Evolutionary conservation across 2,888 invertebrate species (phyloP), one percentile per base, ranked within the genome.

Genomic region (Cosmia pyralina): DNA sequence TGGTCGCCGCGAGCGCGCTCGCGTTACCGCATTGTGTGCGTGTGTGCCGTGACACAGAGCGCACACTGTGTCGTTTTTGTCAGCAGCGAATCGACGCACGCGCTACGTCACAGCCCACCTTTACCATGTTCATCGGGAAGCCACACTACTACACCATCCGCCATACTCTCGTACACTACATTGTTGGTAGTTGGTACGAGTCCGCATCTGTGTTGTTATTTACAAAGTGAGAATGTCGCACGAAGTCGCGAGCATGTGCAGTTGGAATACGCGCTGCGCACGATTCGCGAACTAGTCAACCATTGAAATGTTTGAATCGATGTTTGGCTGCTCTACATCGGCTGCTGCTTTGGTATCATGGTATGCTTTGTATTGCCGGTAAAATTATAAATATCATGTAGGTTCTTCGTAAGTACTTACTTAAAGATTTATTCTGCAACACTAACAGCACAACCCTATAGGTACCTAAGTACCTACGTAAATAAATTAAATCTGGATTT

Each of bases 281-380:
- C 78, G 84, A 82, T 80, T 79, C 68, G 69, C 80, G 78, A 87
- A 77, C 85, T 88, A 88, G 87, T 89, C 88, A 89, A 88, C 86
- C 87, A 88, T 87, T 90, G 90, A 77, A 77, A 65, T 60, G 59
- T 59, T n/a, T 77, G 65, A 91, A 88, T 91, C 87, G 87, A 87
- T 88, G 90, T 92, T 91, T 88, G 89, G 75, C 83, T 84, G 90
- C 82, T 90, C 89, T 81, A 90, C 87, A 88, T 88, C 77, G 82
- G 22, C 75, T 81, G 75, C 82, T 85, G 83, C 84, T 87, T 84
- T 82, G 78, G 74, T 69, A 48, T 72, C 28, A 28, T 28, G 78
- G 74, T 69, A 48, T 72, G 78, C 73, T 62, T 72, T 78, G 80
- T 75, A 69, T 73, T 77, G 68, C 67, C 67, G 52, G 69, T 76